These are phyloP conservation scores for Petrocephalus schoutedeni DNA, from an alignment of 2,797 vertebrate genomes.

Conservation along the genomic window DNA sequence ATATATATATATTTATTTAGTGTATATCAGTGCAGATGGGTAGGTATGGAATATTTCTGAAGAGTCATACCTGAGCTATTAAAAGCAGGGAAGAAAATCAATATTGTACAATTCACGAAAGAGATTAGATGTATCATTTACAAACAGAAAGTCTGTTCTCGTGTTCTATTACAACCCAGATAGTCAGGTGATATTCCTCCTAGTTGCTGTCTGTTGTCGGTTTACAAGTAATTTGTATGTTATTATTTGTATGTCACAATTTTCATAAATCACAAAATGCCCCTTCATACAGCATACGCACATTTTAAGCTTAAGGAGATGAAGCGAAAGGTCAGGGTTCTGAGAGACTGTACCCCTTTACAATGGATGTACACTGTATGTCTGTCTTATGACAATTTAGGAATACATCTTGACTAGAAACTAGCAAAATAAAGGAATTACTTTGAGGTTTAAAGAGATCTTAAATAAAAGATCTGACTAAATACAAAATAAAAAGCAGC, in stretches of 20 bases:
- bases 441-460: background rate
- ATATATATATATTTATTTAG: background rate
- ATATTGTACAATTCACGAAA: background rate
- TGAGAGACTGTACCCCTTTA: background rate
- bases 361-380: background rate
- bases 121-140: background rate
- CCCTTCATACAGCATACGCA: background rate
- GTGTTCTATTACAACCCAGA: no score
- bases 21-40: background rate
- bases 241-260: background rate
- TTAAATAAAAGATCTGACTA: background rate
- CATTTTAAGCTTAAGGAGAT: slow-evolving; percentile 32
- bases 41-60: background rate
- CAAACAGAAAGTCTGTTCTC: background rate
- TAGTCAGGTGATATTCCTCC: background rate
- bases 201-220: background rate
- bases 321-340: slow-evolving; percentile 41
- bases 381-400: background rate
- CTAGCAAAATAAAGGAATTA: background rate
- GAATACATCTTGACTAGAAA: background rate
- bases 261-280: background rate
- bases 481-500: background rate
- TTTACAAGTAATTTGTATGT: background rate
- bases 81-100: background rate
- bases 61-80: background rate